Conservation (phyloP, 2,888 invertebrate species). For the Drosophila peninsularis region DNA sequence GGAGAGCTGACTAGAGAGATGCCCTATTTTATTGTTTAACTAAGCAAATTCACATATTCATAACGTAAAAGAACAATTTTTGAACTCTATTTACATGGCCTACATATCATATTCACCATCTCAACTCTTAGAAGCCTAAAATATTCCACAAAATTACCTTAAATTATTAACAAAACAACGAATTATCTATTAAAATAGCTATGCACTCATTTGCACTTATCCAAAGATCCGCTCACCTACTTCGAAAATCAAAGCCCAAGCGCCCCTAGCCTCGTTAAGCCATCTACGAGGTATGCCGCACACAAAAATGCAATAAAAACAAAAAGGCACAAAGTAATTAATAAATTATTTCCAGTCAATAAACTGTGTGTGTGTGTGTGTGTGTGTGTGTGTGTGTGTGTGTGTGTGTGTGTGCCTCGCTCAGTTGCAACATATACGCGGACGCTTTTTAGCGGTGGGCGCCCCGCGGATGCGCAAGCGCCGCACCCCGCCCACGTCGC, state of each 20-base stretch:
- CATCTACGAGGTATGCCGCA: slow-evolving; percentile 13
- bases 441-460: slow-evolving; percentile 36
- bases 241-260: background rate
- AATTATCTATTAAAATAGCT: background rate
- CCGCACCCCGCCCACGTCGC: slow-evolving; percentile 46
- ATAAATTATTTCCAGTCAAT: slow-evolving; percentile 81
- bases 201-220: background rate
- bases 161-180: too few species aligned
- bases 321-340: slow-evolving; percentile 67
- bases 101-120: background rate
- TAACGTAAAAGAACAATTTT: too few species aligned
- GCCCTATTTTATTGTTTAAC: too few species aligned
- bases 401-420: slow-evolving; percentile 8
- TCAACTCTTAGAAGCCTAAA: background rate
- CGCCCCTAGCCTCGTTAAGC: background rate
- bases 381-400: slow-evolving; percentile 16
- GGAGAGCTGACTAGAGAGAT: too few species aligned
- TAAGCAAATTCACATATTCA: too few species aligned
- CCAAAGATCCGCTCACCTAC: background rate
- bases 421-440: slow-evolving; percentile 61
- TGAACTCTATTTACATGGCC: background rate
- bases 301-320: slow-evolving; percentile 42
- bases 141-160: too few species aligned
- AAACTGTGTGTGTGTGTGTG: slow-evolving; percentile 46
- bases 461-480: slow-evolving; percentile 72